These are phyloP conservation scores for Anguilla anguilla DNA, from an alignment of 2,797 vertebrate species.

Conservation along the genomic window DNA sequence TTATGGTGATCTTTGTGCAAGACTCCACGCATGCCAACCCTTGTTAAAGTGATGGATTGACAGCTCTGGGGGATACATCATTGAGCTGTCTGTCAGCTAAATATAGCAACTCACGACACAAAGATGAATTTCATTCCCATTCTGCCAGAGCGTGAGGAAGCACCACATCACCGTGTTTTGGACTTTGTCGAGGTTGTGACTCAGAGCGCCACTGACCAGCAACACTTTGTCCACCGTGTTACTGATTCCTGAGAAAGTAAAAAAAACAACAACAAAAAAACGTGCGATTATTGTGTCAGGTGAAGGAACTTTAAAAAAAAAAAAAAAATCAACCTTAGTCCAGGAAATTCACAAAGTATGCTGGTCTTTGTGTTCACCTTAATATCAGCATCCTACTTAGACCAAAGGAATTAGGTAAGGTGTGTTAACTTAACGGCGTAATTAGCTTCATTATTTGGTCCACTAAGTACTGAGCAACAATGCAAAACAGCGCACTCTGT, in stretches of 20 bases:
- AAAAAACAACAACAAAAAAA: not conserved
- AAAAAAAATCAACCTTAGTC: not conserved
- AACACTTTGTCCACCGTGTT: not conserved
- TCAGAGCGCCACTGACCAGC: not conserved
- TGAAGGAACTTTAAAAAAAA: not conserved
- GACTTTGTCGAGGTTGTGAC: not conserved
- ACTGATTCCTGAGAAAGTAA: not conserved
- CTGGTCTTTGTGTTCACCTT: not conserved
- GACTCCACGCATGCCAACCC: constrained; percentile 65
- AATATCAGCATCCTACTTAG: not conserved
- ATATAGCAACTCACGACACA: constrained; percentile 31
- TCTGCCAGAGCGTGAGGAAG: constrained; percentile 23
- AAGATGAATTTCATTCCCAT: constrained; percentile 36
- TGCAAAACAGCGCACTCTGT: not conserved
- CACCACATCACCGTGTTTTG: constrained; percentile 20
- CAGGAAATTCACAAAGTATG: not conserved
- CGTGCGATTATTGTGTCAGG: not conserved
- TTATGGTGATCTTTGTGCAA: constrained; percentile 23
- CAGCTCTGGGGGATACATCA: constrained; percentile 75
- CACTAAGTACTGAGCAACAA: not conserved
- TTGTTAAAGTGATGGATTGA: constrained; percentile 81
- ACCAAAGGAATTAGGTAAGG: not conserved
- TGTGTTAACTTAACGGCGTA: not conserved
- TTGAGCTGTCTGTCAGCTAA: constrained; percentile 32
- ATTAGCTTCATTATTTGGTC: not conserved